phyloP scores from a whole-genome alignment of 23 tunicate genomes.

The Halocynthia aurantium region DNA sequence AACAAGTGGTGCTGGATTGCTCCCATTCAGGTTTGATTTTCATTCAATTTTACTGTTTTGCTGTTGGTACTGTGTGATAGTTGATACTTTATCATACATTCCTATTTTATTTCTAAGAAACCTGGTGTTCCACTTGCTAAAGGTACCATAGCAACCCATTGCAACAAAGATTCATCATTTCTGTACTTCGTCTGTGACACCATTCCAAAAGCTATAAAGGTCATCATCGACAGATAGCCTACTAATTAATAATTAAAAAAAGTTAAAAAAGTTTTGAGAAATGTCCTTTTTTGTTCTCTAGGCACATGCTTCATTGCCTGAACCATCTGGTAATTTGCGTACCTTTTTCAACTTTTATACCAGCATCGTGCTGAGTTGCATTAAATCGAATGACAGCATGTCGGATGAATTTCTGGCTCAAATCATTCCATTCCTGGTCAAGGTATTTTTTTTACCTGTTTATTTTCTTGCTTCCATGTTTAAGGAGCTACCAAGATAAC shows the following conservation, averaged over 20 bases:
- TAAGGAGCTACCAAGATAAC: no score
- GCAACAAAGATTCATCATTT: constrained; percentile 20
- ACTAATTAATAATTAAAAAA: neutral
- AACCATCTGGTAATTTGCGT: neutral
- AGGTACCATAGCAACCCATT: constrained; percentile 16
- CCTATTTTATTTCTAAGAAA: neutral
- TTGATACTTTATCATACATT: neutral
- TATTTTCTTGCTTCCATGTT: no score
- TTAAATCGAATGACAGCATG: constrained; percentile 9
- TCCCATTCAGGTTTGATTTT: constrained; percentile 11
- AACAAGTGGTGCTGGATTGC: constrained; percentile 16
- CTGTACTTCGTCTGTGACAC: constrained; percentile 39
- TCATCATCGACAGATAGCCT: neutral
- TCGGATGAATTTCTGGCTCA: constrained; percentile 17
- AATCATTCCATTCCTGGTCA: constrained; percentile 23
- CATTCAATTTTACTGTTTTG: neutral
- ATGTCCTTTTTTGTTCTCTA: neutral
- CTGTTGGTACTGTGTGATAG: no score
- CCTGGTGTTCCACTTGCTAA: constrained; percentile 22
- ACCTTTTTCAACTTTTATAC: constrained; percentile 25
- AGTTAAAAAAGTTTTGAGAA: constrained; percentile 8
- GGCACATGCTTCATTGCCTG: neutral
- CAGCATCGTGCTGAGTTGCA: constrained; percentile 13
- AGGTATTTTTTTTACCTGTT: neutral
- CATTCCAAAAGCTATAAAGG: constrained; percentile 22